A percentile compares a stretch with the other conserved stretches of the same genome.
Conservation (phyloP, 2,113 vertebrate species). For the Carettochelys insculpta region DNA sequence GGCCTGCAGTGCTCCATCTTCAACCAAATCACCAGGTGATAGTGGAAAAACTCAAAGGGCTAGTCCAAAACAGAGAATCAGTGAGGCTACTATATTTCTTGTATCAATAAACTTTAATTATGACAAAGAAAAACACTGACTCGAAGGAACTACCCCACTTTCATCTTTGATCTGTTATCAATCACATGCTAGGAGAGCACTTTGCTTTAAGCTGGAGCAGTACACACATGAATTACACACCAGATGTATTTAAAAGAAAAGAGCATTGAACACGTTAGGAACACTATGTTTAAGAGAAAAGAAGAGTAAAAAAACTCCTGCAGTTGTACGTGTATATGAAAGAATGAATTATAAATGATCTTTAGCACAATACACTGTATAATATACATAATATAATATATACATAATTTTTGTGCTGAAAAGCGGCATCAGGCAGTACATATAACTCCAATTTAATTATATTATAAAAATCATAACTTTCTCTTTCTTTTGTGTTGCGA, state of each 20-base stretch:
- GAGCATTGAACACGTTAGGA: neutral
- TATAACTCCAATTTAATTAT: neutral
- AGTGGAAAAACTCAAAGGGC: neutral
- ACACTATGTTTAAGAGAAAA: conserved; percentile 18
- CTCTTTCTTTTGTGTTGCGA: neutral
- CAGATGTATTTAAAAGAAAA: conserved; percentile 18
- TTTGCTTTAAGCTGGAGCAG: neutral
- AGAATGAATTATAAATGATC: neutral
- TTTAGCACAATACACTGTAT: neutral
- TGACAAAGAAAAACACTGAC: neutral
- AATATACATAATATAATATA: too few relatives aligned
- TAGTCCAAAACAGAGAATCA: neutral
- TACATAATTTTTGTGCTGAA: neutral
- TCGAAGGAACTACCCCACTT: neutral
- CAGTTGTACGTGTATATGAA: neutral
- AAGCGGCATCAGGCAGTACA: neutral
- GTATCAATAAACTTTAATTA: neutral
- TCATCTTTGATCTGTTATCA: neutral
- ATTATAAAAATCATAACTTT: neutral
- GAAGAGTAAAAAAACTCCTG: neutral
- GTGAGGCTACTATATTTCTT: neutral
- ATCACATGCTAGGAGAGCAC: neutral
- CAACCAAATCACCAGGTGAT: neutral
- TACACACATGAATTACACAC: neutral
- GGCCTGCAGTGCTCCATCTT: neutral